Conservation (phyloP, 2,113 vertebrate genomes). For the Catagonus wagneri region DNA sequence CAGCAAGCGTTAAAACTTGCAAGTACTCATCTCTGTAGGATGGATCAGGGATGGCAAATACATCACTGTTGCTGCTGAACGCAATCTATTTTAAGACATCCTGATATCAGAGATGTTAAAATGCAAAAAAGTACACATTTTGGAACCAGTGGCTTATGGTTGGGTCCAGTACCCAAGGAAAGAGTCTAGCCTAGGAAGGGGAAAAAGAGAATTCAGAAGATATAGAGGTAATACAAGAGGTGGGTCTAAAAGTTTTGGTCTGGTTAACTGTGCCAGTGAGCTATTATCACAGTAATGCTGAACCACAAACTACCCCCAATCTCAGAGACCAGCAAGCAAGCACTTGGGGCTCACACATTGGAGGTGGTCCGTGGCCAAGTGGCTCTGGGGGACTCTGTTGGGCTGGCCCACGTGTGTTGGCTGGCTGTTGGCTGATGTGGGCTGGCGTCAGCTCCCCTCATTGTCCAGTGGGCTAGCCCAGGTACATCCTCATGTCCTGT, state of each 20-base stretch:
- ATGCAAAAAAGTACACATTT: not conserved
- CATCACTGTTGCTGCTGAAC: accelerated
- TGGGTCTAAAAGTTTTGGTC: not conserved
- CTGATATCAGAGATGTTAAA: no score
- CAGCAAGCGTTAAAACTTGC: not conserved
- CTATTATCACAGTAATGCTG: no score
- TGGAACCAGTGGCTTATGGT: no score
- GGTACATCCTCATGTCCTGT: not conserved
- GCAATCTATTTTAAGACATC: not conserved
- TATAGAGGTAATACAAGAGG: no score
- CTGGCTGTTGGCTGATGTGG: not conserved
- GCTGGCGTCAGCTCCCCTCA: not conserved
- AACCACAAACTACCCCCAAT: accelerated
- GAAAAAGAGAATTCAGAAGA: not conserved
- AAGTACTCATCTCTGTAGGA: not conserved
- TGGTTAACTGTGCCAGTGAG: not conserved
- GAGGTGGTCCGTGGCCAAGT: not conserved
- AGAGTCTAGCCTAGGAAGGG: not conserved
- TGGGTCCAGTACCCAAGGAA: accelerated
- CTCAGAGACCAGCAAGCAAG: not conserved
- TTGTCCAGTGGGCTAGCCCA: not conserved
- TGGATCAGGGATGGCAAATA: accelerated
- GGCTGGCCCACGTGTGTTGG: not conserved
- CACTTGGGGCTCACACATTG: accelerated
- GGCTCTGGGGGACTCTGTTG: not conserved